Base-by-base conservation (phyloP, 2,113 vertebrate species). In the Zonotrichia leucophrys region DNA sequence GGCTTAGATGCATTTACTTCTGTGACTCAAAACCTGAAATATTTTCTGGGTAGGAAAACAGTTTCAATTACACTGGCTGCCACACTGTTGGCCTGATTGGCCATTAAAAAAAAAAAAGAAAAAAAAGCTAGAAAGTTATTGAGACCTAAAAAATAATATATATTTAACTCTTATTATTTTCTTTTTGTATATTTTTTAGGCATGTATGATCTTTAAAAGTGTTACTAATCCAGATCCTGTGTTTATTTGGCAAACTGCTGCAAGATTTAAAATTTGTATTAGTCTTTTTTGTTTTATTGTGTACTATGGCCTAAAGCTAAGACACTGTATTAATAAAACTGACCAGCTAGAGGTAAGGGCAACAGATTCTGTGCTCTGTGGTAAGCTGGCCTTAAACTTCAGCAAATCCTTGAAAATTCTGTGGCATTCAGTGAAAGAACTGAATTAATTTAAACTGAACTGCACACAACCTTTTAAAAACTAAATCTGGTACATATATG, bases 361-460 rank as follows among this genome's bases (percentile, higher is more conserved):
- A 89, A 25, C 33, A 87, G 66, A 83, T 72, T 83, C 66, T 77
- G 44, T 31, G 12, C 62, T 85, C 39, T 80, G 15, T 74, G 46
- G 27, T 91, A 83, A 95, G 20, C 72, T 94, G 73, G 64, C 60
- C 93, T 90, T 90, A 92, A 53, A 83, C 90, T 86, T 81, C 47
- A 89, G 52, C 30, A 90, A 89, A 94, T 89, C 76, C 77, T 63
- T 89, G 73, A 64, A 81, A 89, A 75, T 78, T 80, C 75, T 86
- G 7, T 70, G 79, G 42, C 47, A 77, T 90, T 84, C 64, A 52
- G 62, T 75, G 68, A 75, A 92, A 92, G 68, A 91, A 44, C 35
- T 60, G 80, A 93, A 91, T 94, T 93, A 95, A 96, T 90, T 92
- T 84, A 72, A 89, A 89, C 47, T 87, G 76, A 94, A 90, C 94